These are phyloP conservation scores for Sebastes hubbsi DNA, from an alignment of 2,797 vertebrate genomes.

Conservation along the genomic window DNA sequence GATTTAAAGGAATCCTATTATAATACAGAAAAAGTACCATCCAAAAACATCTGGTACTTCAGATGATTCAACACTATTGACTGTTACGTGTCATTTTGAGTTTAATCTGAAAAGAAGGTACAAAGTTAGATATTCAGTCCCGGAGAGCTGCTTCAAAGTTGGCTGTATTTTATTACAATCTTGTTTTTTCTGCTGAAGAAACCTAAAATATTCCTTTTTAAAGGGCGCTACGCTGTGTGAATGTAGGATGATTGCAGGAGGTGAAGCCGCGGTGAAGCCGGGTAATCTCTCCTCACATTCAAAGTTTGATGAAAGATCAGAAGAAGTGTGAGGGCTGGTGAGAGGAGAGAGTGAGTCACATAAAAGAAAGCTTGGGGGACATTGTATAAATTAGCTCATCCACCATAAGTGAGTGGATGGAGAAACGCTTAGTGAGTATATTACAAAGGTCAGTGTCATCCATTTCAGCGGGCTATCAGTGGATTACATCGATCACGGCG, in stretches of 20 bases:
- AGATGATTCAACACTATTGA: background rate
- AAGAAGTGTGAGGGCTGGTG: background rate
- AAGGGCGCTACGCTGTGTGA: background rate
- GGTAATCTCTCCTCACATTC: background rate
- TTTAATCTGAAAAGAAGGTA: background rate
- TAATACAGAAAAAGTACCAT: background rate
- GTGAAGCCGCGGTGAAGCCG: background rate
- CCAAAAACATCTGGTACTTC: background rate
- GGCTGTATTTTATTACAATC: background rate
- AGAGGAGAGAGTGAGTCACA: background rate
- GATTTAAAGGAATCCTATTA: background rate
- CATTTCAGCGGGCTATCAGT: background rate
- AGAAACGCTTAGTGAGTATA: background rate
- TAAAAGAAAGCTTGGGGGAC: background rate
- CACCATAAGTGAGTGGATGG: background rate
- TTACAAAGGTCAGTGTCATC: constrained; percentile 23
- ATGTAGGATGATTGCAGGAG: background rate
- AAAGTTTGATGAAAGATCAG: constrained; percentile 18
- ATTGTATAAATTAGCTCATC: background rate
- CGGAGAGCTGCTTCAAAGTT: background rate
- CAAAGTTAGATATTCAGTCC: background rate
- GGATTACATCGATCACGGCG: constrained; percentile 12
- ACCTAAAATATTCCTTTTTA: background rate
- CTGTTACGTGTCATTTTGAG: background rate
- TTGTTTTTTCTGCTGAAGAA: background rate